Evolutionary conservation across 2,888 invertebrate genomes (phyloP), one percentile per base, ranked within the genome.

Genomic region (Spicauda simplicius): DNA sequence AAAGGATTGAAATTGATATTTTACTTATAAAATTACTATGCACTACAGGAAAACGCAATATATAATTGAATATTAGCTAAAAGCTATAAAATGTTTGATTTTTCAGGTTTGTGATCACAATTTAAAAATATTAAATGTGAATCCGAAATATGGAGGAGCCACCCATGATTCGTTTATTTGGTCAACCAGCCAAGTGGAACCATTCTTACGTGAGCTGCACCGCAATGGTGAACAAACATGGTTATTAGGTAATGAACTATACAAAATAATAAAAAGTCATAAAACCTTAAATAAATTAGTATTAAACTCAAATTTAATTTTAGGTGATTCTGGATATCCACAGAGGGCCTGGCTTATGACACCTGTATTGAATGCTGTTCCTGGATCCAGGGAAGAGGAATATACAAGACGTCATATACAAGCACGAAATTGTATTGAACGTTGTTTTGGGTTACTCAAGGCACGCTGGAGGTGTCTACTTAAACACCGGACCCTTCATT

Each of bases 261-360:
- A 41, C 14, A 14, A 41, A 41, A 41, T 41, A 41, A 41, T 41
- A 14, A 41, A 41, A 14, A 41, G 14, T 41, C 14, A 14, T 41
- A 12, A 41, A 1, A 14, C 41, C 12, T 41, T 14, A 41, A 41
- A 41, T 41, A 14, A 14, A 41, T 41, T 14, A 14, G 4, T 41
- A 14, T 14, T 41, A 41, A 41, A 41, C 41, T 2, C 4, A 41
- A n/a, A 41, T 2, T 50, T 18, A 57, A 52, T 69, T 68, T 54
- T 62, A 74, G 73, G 72, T 69, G 74, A 73, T 66, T 74, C 74
- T 61, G 75, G 73, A 19, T 76, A 76, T 57, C 74, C 75, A 20
- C 73, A 69, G 54, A 41, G 73, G 11, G 66, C 73, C 11, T 74
- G 74, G 72, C 58, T 76, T 7, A 72, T 76, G 73, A 74, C 74